Conservation (phyloP, 2,888 invertebrate species). For the Sphinx pinastri region DNA sequence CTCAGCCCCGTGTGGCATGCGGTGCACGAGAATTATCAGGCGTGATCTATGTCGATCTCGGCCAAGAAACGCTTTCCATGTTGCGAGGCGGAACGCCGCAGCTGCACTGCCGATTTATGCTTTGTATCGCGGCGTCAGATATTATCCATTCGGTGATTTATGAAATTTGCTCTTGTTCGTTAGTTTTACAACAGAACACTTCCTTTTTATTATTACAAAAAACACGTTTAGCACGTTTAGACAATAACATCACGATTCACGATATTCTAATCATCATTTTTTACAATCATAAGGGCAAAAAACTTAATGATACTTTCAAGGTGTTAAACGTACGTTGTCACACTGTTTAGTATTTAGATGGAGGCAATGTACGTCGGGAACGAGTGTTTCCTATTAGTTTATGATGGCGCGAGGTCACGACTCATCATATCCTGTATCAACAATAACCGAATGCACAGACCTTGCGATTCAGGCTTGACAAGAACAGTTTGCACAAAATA, state of each 20-base stretch:
- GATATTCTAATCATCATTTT: conserved; percentile 44
- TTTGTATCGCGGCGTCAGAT: conserved; percentile 51
- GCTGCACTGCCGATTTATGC: conserved; percentile 56
- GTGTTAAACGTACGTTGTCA: conserved; percentile 46
- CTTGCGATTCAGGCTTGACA: not conserved
- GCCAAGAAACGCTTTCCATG: conserved; percentile 72
- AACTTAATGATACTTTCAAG: conserved; percentile 44
- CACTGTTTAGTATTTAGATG: conserved; percentile 48
- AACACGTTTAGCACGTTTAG: conserved; percentile 36
- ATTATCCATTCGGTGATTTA: conserved; percentile 58
- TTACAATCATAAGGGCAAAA: conserved; percentile 38
- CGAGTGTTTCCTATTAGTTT: conserved; percentile 67
- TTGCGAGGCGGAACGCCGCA: conserved; percentile 65
- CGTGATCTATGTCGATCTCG: conserved; percentile 62
- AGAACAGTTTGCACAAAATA: not conserved
- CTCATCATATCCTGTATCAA: conserved; percentile 68
- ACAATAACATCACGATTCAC: conserved; percentile 50
- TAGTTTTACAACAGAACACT: conserved; percentile 38
- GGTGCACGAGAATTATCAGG: conserved; percentile 59
- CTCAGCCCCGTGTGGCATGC: conserved; percentile 48
- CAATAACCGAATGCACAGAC: conserved; percentile 48
- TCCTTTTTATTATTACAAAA: conserved; percentile 30
- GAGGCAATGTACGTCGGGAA: conserved; percentile 59
- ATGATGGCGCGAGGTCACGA: conserved; percentile 61
- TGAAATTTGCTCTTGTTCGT: conserved; percentile 40